Conservation (phyloP, 2,113 vertebrate species). For the Stercorarius parasiticus region DNA sequence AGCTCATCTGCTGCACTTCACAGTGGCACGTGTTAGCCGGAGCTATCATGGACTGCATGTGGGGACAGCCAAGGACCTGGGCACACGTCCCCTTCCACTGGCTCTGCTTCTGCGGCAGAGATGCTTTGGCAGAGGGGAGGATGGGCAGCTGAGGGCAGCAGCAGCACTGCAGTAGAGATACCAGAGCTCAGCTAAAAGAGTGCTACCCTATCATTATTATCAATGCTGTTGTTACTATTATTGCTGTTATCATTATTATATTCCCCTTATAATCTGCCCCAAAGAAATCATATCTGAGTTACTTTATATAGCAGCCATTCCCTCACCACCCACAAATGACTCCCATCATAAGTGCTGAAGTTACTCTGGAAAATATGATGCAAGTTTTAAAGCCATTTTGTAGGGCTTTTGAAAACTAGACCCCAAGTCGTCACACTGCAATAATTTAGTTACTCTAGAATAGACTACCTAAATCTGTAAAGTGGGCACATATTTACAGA, state of each 20-base stretch:
- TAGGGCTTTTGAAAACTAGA: not conserved
- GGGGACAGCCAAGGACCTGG: not conserved
- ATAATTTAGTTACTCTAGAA: not conserved
- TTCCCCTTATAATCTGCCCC: not conserved
- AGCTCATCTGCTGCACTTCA: not conserved
- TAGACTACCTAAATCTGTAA: not conserved
- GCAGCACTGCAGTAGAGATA: not conserved
- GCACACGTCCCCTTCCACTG: accelerated
- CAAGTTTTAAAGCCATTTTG: not conserved
- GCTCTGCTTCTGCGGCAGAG: not conserved
- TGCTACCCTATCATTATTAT: not conserved
- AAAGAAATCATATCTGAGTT: not conserved
- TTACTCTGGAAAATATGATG: not conserved
- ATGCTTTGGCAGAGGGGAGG: not conserved
- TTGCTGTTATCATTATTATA: not conserved
- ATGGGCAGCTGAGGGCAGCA: constrained; percentile 37
- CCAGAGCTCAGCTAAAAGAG: not conserved
- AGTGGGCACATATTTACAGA: not conserved
- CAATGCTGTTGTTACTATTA: not conserved
- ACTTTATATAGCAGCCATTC: not conserved
- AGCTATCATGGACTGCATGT: accelerated
- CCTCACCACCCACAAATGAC: not conserved
- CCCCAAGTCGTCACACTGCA: not conserved
- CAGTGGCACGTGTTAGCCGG: not conserved
- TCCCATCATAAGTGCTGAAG: not conserved